Percentiles rank a stretch among this genome's conserved stretches.
phyloP scores from a whole-genome alignment of 2,113 vertebrate genomes.

The Mormoops blainvillei region DNA sequence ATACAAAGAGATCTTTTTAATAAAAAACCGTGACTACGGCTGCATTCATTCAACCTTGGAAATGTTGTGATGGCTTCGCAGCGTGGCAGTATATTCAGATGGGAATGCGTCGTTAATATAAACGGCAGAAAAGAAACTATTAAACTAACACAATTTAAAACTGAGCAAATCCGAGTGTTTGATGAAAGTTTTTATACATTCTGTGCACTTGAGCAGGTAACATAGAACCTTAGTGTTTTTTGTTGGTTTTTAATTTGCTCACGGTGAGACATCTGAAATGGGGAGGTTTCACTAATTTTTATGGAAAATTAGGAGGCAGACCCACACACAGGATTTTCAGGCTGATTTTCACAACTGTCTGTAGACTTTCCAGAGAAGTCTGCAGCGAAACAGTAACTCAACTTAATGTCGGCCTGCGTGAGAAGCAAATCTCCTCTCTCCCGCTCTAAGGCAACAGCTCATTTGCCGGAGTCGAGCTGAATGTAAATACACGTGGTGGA shows the following conservation, averaged over 20 bases:
- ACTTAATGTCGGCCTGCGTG: not conserved
- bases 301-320: conserved; percentile 76
- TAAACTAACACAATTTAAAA: conserved; percentile 98
- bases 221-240: conserved; percentile 81
- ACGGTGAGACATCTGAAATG: conserved; percentile 77
- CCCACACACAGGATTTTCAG: conserved; percentile 46
- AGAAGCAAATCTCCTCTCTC: conserved; percentile 48
- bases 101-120: conserved; percentile 97
- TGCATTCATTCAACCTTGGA: conserved; percentile 97
- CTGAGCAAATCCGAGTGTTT: conserved; percentile 96
- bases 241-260: conserved; percentile 86
- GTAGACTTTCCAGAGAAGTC: conserved; percentile 60
- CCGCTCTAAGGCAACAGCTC: conserved; percentile 12
- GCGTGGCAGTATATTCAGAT: conserved; percentile 92
- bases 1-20: conserved; percentile 95
- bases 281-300: conserved; percentile 76
- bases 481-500: conserved; percentile 55
- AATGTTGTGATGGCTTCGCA: conserved; percentile 94
- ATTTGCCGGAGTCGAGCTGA: conserved; percentile 44
- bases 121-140: conserved; percentile 97
- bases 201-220: conserved; percentile 88
- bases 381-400: conserved; percentile 56
- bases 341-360: conserved; percentile 47
- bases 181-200: conserved; percentile 98
- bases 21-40: conserved; percentile 87